phyloP scores from a whole-genome alignment of 2,113 vertebrate species.

The Malaclemys terrapin region DNA sequence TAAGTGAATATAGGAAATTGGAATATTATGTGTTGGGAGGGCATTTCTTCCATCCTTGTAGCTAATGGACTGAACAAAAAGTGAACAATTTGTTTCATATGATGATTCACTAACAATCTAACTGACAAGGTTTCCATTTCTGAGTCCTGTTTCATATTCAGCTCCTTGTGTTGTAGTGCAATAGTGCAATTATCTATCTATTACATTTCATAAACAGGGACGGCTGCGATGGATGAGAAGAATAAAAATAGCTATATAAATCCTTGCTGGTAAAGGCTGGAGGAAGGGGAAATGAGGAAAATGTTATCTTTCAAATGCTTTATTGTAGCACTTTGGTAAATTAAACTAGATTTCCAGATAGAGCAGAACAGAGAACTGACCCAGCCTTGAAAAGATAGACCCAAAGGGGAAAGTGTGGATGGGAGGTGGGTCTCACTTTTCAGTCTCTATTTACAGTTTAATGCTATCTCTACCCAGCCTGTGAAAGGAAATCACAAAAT shows the following conservation, averaged over 20 bases:
- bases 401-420: slow-evolving; percentile 25
- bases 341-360: slow-evolving; percentile 49
- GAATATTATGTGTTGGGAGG: slow-evolving; percentile 78
- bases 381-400: slow-evolving; percentile 37
- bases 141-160: slow-evolving; percentile 72
- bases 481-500: slow-evolving; percentile 54
- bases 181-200: slow-evolving; percentile 78
- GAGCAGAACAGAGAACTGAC: background rate
- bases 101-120: slow-evolving; percentile 80
- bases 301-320: background rate
- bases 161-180: slow-evolving; percentile 78
- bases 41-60: slow-evolving; percentile 77
- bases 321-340: slow-evolving; percentile 53
- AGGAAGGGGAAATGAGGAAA: slow-evolving; percentile 57
- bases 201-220: slow-evolving; percentile 70
- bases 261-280: slow-evolving; percentile 62
- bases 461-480: slow-evolving; percentile 43
- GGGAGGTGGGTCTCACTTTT: background rate
- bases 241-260: slow-evolving; percentile 69
- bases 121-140: slow-evolving; percentile 80
- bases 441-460: slow-evolving; percentile 43
- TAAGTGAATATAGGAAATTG: slow-evolving; percentile 81
- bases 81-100: slow-evolving; percentile 83
- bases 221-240: slow-evolving; percentile 56
- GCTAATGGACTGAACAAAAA: slow-evolving; percentile 84